Conservation (phyloP, 2,888 invertebrate genomes). For the Pilophorus perplexus region DNA sequence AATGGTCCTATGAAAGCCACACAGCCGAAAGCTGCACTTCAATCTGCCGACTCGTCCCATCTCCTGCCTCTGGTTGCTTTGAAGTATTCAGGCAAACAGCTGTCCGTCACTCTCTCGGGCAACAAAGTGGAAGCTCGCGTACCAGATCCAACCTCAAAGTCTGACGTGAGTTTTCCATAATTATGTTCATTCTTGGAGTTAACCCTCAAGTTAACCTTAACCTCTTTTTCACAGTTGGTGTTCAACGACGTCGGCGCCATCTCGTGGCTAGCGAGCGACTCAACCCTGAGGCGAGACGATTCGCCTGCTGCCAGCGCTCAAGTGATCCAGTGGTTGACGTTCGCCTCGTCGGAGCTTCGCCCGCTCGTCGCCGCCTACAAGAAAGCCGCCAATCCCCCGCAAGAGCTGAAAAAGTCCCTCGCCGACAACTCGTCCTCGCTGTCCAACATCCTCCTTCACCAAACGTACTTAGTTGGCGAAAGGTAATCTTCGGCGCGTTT, state of each 20-base stretch:
- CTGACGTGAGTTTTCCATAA: background rate
- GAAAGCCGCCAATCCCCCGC: background rate
- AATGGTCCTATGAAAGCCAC: no score
- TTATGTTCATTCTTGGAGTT: background rate
- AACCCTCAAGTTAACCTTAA: background rate
- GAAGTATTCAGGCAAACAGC: conserved; percentile 13
- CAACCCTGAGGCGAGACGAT: conserved; percentile 23
- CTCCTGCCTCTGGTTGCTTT: conserved; percentile 6
- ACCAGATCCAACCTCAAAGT: background rate
- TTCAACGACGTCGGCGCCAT: conserved; percentile 11
- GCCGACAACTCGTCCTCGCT: background rate
- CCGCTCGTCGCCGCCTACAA: conserved; percentile 50
- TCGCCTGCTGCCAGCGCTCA: conserved; percentile 49
- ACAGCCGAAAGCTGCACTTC: background rate
- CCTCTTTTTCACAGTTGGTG: background rate
- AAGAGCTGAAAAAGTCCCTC: conserved; percentile 2
- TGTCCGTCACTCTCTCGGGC: background rate
- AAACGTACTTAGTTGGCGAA: conserved; percentile 32
- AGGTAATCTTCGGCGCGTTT: conserved; percentile 3
- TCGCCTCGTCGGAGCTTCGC: conserved; percentile 52
- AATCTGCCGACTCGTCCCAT: no score
- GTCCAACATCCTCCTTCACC: conserved; percentile 1
- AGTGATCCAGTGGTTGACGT: conserved; percentile 54
- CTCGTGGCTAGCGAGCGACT: conserved; percentile 9
- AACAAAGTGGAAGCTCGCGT: conserved; percentile 9